Conservation (phyloP, 2,797 vertebrate species). For the Catostomus latipinnis region DNA sequence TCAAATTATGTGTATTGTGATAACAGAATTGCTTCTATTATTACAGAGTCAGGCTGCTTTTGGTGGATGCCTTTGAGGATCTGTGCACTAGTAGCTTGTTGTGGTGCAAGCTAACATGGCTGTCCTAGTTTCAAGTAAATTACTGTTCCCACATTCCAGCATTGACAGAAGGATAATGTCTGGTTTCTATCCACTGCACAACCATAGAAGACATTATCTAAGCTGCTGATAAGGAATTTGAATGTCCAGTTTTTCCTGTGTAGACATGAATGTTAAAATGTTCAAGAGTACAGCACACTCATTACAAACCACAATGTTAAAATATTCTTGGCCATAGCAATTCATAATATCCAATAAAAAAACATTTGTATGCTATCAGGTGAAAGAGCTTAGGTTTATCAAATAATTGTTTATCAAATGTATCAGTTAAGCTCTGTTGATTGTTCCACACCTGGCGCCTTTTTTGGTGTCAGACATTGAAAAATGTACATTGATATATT, state of each 20-base stretch:
- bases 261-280: constrained; percentile 62
- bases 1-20: neutral
- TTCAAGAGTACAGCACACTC: constrained; percentile 47
- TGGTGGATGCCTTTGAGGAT: constrained; percentile 25
- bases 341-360: neutral
- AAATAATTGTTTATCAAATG: neutral
- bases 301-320: constrained; percentile 36
- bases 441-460: neutral
- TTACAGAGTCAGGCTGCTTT: constrained; percentile 44
- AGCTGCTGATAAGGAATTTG: constrained; percentile 60
- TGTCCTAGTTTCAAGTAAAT: constrained; percentile 51
- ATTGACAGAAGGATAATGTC: constrained; percentile 62
- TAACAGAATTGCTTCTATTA: constrained; percentile 19
- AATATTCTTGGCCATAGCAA: neutral
- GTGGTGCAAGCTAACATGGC: constrained; percentile 10
- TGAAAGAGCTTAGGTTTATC: neutral
- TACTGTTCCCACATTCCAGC: constrained; percentile 56
- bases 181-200: constrained; percentile 63
- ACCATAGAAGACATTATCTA: constrained; percentile 65
- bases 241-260: constrained; percentile 59
- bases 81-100: constrained; percentile 30
- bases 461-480: constrained; percentile 23
- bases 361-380: neutral
- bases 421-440: neutral
- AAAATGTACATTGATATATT: constrained; percentile 28